Evolutionary conservation across 1,140 invertebrate genomes (phyloP).

Genomic region (Bombus cullumanus): DNA sequence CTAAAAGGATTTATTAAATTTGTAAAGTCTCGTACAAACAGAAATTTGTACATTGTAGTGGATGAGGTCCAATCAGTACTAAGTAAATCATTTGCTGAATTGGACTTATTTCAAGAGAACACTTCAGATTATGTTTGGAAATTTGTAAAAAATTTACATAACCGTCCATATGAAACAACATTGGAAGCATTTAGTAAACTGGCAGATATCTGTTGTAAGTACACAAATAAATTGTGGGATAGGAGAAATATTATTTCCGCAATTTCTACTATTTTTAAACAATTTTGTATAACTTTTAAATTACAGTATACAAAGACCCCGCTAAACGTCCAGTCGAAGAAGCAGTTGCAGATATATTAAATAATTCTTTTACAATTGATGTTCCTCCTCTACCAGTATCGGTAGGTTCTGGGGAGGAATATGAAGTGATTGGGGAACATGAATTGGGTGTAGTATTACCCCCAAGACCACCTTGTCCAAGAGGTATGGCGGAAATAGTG

Average conservation of each 20-base stretch:
- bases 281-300: not conserved
- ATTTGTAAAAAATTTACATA: constrained; percentile 87
- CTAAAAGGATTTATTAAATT: constrained; percentile 86
- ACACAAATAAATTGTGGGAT: constrained; percentile 12
- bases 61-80: constrained; percentile 86
- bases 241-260: not conserved
- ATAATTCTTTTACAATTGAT: constrained; percentile 82
- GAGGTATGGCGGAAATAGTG: constrained; percentile 68
- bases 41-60: constrained; percentile 87
- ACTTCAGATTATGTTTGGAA: constrained; percentile 87
- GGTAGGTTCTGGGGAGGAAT: constrained; percentile 84
- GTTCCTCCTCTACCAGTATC: constrained; percentile 77
- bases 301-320: constrained; percentile 83
- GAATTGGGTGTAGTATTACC: constrained; percentile 83
- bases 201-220: constrained; percentile 86
- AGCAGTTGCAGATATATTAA: constrained; percentile 85
- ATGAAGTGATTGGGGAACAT: constrained; percentile 86
- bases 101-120: constrained; percentile 90
- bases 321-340: constrained; percentile 82
- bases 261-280: not conserved
- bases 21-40: constrained; percentile 87
- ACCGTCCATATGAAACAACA: constrained; percentile 91
- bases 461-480: constrained; percentile 81
- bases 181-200: constrained; percentile 93
- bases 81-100: constrained; percentile 92